Evolutionary conservation across 2,888 invertebrate species (phyloP), one percentile per base, ranked within the genome.

Genomic region (Tetheella fluctuosa): DNA sequence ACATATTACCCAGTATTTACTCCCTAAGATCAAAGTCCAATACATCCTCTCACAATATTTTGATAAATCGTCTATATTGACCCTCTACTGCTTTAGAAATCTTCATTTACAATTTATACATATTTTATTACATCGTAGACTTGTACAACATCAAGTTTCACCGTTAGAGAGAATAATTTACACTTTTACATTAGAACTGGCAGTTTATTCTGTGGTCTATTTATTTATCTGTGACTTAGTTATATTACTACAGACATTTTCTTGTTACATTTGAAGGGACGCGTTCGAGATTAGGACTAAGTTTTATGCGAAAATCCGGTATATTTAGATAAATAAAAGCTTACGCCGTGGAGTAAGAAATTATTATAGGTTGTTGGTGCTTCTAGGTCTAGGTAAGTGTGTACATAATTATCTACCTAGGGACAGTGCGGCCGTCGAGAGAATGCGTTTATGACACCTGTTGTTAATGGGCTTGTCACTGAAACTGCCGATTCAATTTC

Each of bases 111-210:
- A 56, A 15, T 52, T 34, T 34, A 20, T 52, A 6, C 15, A 59
- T 42, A 54, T 59, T 28, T 34, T 39, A 59, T 42, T 13, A 28
- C 53, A 39, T 52, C 58, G 48, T 30, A 34, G 52, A 39, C 15
- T 39, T 39, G 39, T 39, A 39, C 52, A 58, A 28, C 15, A 58
- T 52, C 60, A 42, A 15, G 58, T 61, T 61, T 48, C 48, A 58
- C 60, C 54, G 53, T 25, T 61, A 59, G 34, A 13, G n/a, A 8
- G 42, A 23, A 54, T 61, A 54, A 61, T 57, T 58, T 58, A 54
- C 58, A 52, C 25, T 58, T 30, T 52, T 58, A 58, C 58, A 52
- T 30, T 17, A 37, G 20, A 34, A 12, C 25, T 53, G 25, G 53
- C 53, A 28, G 23, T 25, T 53, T 53, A 53, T 23, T 25, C 8